Evolutionary conservation across 2,888 invertebrate species (phyloP), one percentile per base, ranked within the genome.

Genomic region (Blera fallax): DNA sequence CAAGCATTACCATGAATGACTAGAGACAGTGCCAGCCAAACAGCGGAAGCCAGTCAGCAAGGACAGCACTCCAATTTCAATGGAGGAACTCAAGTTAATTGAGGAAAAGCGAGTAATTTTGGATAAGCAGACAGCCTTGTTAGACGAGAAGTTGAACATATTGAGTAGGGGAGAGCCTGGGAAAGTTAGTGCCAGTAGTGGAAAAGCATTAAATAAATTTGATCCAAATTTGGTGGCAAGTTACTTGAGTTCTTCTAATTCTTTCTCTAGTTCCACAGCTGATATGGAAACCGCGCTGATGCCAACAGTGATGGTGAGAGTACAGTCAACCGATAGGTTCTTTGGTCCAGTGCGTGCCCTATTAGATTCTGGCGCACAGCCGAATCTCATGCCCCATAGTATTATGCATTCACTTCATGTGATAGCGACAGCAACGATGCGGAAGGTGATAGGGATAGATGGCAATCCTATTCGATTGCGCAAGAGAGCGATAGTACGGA

Each of bases 281-380:
- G 11, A 18, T 0, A 18, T 14, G n/a, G 7, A 18, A 18, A 16
- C 34, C 0, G 0, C 34, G 4, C 1, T 62, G 5, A 62, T 62
- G 62, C 62, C 62, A 40, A 62, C 62, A 8, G 43, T 62, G 10
- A 43, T 24, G 24, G 62, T 43, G n/a, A 62, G 62, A 14, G 24
- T 62, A 16, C 43, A 43, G 1, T 40, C 29, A 24, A 3, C 24
- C 14, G 27, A 43, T 16, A 24, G 1, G 2, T 10, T 62, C 4
- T 43, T 11, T 3, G 14, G 16, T 2, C 43, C 62, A 43, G 62
- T 62, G 27, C 62, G 43, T 24, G 62, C 62, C 0, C 40, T 62
- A 1, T 29, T 43, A 45, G 64, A 45, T 8, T 64, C 62, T 1
- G 43, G 43, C 0, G 43, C 62, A 27, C 43, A 62, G 10, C 62